Evolutionary conservation across 2,888 invertebrate species (phyloP).

Genomic region (Parnassius smintheus): DNA sequence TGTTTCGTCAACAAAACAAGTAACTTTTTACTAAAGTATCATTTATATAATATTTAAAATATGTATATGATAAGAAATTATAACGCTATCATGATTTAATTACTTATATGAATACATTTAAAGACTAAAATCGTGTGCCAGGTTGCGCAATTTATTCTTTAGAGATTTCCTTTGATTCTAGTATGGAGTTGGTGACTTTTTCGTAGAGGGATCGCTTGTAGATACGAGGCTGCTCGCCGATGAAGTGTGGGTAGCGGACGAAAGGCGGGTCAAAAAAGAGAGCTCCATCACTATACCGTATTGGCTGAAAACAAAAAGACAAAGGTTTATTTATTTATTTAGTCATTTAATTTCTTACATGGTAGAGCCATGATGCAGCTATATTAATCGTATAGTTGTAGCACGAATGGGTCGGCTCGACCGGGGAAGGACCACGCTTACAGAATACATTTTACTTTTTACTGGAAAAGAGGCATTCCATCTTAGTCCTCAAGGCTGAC

Average conservation of each 20-base stretch:
- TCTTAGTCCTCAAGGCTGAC: no score
- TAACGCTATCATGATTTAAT: constrained; percentile 13
- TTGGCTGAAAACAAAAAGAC: constrained; percentile 50
- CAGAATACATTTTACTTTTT: no score
- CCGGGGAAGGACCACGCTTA: no score
- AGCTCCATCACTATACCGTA: constrained; percentile 41
- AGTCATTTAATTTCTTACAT: no score
- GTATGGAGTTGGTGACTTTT: constrained; percentile 54
- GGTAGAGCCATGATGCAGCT: no score
- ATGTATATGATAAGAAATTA: background rate
- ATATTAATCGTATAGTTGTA: no score
- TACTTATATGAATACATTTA: background rate
- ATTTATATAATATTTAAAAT: constrained; percentile 4
- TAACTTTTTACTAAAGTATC: background rate
- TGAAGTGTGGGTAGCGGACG: constrained; percentile 51
- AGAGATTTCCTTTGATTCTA: constrained; percentile 43
- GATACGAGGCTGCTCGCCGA: constrained; percentile 64
- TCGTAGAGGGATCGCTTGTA: constrained; percentile 71
- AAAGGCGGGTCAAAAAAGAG: constrained; percentile 62
- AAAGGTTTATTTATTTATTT: background rate
- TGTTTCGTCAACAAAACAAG: constrained; percentile 4
- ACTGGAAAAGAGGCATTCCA: no score
- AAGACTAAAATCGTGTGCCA: constrained; percentile 9
- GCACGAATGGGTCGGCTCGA: no score
- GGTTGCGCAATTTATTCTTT: constrained; percentile 23